Conservation (phyloP, 2,113 vertebrate species). For the Pollachius pollachius region DNA sequence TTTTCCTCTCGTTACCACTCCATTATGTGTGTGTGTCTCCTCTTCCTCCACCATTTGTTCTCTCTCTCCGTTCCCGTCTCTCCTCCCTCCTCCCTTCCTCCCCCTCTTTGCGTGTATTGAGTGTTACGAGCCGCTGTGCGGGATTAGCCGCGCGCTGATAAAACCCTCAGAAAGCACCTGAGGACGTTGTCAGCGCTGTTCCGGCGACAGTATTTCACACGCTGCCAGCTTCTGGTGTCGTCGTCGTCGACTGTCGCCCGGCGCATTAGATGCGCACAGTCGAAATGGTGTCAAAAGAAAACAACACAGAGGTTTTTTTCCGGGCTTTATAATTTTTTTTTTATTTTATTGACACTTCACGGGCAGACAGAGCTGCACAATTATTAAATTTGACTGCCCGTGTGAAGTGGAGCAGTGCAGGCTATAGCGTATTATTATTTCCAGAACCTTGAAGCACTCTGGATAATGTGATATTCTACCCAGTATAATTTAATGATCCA, state of each 20-base stretch:
- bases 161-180: too few species aligned
- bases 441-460: conserved; percentile 56
- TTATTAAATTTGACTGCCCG: conserved; percentile 25
- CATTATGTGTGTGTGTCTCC: background rate
- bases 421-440: conserved; percentile 28
- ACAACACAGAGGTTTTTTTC: background rate
- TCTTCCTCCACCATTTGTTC: conserved; percentile 19
- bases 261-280: conserved; percentile 32
- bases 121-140: too few species aligned
- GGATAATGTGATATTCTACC: conserved; percentile 68
- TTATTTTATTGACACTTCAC: conserved; percentile 26
- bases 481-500: conserved; percentile 69
- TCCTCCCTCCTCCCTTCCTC: conserved; percentile 11
- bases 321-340: conserved; percentile 3
- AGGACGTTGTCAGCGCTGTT: conserved; percentile 4
- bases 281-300: conserved; percentile 1
- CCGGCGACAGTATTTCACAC: conserved; percentile 46
- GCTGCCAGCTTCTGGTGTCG: conserved; percentile 31
- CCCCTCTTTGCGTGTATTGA: background rate
- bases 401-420: conserved; percentile 5
- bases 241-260: conserved; percentile 51
- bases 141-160: too few species aligned
- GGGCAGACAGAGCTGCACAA: conserved; percentile 9
- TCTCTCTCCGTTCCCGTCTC: conserved; percentile 5
- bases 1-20: too few species aligned